phyloP scores from a whole-genome alignment of 2,888 invertebrate species.

The Penaeus monodon region DNA sequence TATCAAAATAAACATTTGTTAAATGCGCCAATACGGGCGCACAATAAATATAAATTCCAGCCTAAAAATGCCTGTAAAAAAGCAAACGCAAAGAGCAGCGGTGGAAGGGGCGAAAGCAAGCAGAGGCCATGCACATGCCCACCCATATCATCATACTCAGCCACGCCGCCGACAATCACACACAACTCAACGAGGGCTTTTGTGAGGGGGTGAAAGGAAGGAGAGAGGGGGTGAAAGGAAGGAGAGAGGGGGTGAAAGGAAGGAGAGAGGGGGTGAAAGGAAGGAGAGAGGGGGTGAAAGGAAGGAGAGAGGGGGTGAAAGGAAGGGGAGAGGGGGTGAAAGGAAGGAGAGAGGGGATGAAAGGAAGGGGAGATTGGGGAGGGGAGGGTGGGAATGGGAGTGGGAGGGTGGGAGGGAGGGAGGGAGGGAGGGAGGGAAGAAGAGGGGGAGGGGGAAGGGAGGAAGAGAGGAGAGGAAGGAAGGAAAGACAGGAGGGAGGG shows the following conservation, averaged over 20 bases:
- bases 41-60: too few species aligned
- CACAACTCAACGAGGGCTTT: too few species aligned
- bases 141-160: too few species aligned
- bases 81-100: too few species aligned
- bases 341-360: not conserved
- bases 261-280: not conserved
- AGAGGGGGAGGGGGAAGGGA: not conserved
- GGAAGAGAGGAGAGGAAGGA: not conserved
- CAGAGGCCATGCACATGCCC: too few species aligned
- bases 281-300: not conserved
- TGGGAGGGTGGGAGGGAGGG: not conserved
- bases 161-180: too few species aligned
- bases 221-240: not conserved
- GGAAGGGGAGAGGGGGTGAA: not conserved
- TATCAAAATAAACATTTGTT: too few species aligned
- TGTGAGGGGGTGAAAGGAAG: not conserved
- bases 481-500: not conserved
- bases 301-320: not conserved
- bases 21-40: too few species aligned
- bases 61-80: too few species aligned
- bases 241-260: not conserved
- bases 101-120: too few species aligned
- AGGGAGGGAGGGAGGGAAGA: not conserved
- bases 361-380: not conserved
- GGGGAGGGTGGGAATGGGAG: not conserved